Conservation (phyloP, 2,797 vertebrate genomes). For the Novumbra hubbsi region DNA sequence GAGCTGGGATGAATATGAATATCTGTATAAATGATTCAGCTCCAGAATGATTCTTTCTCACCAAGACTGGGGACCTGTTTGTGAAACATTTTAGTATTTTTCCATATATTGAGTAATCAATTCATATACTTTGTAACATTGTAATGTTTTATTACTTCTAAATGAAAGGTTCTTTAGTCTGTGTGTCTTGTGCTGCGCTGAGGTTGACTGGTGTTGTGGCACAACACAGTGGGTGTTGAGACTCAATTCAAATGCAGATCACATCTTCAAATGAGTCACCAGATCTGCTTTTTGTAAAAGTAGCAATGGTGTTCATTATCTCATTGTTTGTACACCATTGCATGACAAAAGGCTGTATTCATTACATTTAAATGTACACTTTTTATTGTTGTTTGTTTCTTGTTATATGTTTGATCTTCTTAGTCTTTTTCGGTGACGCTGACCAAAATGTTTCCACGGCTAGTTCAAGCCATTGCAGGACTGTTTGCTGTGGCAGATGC, state of each 20-base stretch:
- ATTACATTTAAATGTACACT: neutral
- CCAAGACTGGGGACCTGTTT: slow-evolving; percentile 13
- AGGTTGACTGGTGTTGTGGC: neutral
- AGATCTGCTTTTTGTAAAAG: neutral
- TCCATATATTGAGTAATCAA: too few relatives aligned
- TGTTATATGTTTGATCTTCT: neutral
- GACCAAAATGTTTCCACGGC: slow-evolving; percentile 45
- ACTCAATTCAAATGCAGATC: neutral
- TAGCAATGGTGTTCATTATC: neutral
- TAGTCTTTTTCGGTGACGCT: slow-evolving; percentile 49
- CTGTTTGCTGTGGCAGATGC: slow-evolving; percentile 40
- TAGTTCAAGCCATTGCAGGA: slow-evolving; percentile 45
- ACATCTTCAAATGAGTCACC: neutral
- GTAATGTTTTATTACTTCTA: slow-evolving; percentile 11
- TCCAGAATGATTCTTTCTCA: slow-evolving; percentile 17
- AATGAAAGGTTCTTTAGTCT: slow-evolving; percentile 26
- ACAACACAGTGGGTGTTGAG: neutral
- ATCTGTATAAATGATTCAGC: slow-evolving; percentile 27
- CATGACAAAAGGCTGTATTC: neutral
- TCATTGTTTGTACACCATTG: slow-evolving; percentile 2
- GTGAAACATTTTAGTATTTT: slow-evolving; percentile 32
- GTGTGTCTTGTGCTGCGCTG: slow-evolving; percentile 23
- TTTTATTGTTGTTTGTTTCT: neutral
- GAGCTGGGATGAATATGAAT: neutral
- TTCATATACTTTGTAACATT: slow-evolving; percentile 12